Evolutionary conservation across 2,113 vertebrate genomes (phyloP).

Genomic region (Chionomys nivalis): DNA sequence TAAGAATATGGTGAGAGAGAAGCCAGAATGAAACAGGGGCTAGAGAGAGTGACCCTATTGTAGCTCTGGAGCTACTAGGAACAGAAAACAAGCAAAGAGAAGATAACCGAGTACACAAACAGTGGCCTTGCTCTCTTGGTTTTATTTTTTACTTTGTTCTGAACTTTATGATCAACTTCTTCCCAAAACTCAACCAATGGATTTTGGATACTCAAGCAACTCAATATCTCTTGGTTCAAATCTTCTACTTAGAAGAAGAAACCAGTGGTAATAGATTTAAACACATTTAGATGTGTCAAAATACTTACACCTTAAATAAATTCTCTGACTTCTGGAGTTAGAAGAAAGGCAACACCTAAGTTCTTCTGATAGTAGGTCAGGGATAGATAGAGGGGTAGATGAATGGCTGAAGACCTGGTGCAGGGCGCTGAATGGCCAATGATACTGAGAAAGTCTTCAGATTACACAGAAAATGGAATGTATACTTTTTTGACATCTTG

Average conservation of each 20-base stretch:
- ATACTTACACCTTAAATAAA: neutral
- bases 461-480: neutral
- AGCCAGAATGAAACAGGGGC: no score
- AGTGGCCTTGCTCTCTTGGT: neutral
- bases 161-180: neutral
- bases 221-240: neutral
- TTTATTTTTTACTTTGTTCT: neutral
- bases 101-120: neutral
- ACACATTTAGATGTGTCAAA: neutral
- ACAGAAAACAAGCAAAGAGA: neutral
- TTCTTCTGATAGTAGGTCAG: neutral
- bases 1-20: no score
- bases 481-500: neutral
- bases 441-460: neutral
- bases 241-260: conserved; percentile 31
- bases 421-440: neutral
- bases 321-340: neutral
- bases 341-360: neutral
- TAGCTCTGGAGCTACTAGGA: neutral
- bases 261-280: neutral
- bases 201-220: neutral
- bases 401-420: neutral
- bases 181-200: neutral
- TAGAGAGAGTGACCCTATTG: no score
- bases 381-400: neutral